phyloP scores from a whole-genome alignment of 2,888 invertebrate genomes.

The Clepsis dumicolana region DNA sequence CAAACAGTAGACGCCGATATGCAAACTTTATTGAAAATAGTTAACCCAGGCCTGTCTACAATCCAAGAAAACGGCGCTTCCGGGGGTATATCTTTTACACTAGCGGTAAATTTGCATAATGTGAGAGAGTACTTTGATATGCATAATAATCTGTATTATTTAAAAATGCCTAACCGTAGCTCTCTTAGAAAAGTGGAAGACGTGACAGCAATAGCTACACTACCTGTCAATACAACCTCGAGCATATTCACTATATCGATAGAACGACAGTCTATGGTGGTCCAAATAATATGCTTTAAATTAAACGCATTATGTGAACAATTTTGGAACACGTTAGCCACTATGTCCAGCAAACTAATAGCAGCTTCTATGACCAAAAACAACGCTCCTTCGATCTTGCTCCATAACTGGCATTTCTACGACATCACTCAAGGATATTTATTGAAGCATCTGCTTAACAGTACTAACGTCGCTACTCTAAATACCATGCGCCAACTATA shows the following conservation, averaged over 20 bases:
- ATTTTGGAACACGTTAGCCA: slow-evolving; percentile 14
- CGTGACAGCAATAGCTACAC: neutral
- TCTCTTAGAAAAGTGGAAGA: slow-evolving; percentile 1
- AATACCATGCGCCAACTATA: slow-evolving; percentile 54
- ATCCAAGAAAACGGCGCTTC: neutral
- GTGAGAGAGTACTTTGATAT: neutral
- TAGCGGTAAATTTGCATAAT: neutral
- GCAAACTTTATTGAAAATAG: slow-evolving; percentile 3
- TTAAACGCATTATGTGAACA: slow-evolving; percentile 9
- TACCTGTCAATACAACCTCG: slow-evolving; percentile 3
- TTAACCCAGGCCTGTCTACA: neutral
- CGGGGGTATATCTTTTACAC: neutral
- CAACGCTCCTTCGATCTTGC: slow-evolving; percentile 2
- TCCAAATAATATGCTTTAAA: slow-evolving; percentile 3
- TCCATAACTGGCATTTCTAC: slow-evolving; percentile 54
- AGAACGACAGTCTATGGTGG: neutral
- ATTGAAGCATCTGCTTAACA: slow-evolving; percentile 51
- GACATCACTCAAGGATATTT: slow-evolving; percentile 55
- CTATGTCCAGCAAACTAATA: neutral
- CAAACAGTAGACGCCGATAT: slow-evolving; percentile 9
- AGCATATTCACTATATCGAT: neutral
- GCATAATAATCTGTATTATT: neutral
- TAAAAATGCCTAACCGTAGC: neutral
- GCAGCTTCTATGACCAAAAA: neutral
- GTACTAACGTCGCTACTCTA: slow-evolving; percentile 50